Evolutionary conservation across 1,140 invertebrate species (phyloP).

Genomic region (Telenomus remus): DNA sequence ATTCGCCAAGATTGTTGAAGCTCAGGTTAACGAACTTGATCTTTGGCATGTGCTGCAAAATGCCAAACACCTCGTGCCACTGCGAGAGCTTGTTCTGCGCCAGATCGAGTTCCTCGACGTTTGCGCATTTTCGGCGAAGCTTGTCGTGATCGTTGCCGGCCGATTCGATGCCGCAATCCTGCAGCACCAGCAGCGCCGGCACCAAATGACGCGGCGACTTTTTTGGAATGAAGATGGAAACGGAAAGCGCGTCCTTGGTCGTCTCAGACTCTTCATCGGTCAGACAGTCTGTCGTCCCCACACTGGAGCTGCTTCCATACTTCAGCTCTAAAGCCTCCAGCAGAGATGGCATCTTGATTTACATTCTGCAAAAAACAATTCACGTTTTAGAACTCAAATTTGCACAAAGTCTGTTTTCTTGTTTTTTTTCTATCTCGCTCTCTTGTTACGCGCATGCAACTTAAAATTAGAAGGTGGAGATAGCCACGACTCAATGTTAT

Average conservation of each 20-base stretch:
- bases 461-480: too few species aligned
- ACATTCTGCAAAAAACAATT: conserved; percentile 65
- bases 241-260: conserved; percentile 78
- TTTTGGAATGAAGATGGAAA: conserved; percentile 89
- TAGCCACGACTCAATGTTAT: too few species aligned
- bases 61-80: conserved; percentile 91
- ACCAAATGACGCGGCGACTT: conserved; percentile 85
- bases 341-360: conserved; percentile 85
- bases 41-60: conserved; percentile 89
- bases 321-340: conserved; percentile 89
- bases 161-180: conserved; percentile 90
- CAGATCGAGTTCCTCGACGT: conserved; percentile 91
- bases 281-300: conserved; percentile 74
- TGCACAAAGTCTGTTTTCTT: too few species aligned
- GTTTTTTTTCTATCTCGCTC: too few species aligned
- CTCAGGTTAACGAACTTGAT: conserved; percentile 93
- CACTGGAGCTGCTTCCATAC: conserved; percentile 79
- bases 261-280: conserved; percentile 74
- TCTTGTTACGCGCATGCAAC: too few species aligned
- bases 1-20: conserved; percentile 86
- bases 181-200: conserved; percentile 89
- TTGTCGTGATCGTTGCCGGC: conserved; percentile 86
- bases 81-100: conserved; percentile 91
- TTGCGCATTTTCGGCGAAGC: conserved; percentile 86
- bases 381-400: too few species aligned